phyloP scores from a whole-genome alignment of 23 tunicate species.

The Styela plicata region DNA sequence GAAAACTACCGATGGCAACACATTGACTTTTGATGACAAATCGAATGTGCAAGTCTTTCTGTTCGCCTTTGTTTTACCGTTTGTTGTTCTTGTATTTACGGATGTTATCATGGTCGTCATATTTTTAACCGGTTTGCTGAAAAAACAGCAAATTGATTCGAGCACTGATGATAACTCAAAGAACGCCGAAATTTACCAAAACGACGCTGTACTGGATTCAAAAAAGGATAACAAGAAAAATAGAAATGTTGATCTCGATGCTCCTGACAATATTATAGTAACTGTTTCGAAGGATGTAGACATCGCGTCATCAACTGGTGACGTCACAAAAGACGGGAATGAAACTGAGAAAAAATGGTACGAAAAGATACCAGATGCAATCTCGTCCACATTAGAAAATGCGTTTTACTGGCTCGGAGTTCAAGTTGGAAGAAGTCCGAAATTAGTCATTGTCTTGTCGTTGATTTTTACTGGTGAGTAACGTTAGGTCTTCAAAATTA shows the following conservation, averaged over 20 bases:
- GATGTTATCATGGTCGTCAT: not conserved
- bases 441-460: not conserved
- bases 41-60: not conserved
- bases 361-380: not conserved
- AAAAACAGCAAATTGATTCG: not conserved
- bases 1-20: not conserved
- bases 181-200: not conserved
- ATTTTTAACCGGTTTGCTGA: not conserved
- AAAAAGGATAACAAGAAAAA: not conserved
- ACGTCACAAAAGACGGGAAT: not conserved
- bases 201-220: not conserved
- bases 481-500: no score
- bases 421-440: not conserved
- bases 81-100: not conserved
- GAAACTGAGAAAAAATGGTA: not conserved
- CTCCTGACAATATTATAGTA: not conserved
- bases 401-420: slow-evolving; percentile 5
- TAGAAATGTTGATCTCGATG: not conserved
- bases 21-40: not conserved
- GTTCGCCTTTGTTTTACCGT: not conserved
- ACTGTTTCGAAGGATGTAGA: not conserved
- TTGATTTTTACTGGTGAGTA: slow-evolving; percentile 1
- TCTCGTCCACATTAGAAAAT: not conserved
- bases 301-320: not conserved
- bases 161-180: not conserved